Evolutionary conservation across 2,113 vertebrate genomes (phyloP).

Genomic region (Acrocephalus arundinaceus): DNA sequence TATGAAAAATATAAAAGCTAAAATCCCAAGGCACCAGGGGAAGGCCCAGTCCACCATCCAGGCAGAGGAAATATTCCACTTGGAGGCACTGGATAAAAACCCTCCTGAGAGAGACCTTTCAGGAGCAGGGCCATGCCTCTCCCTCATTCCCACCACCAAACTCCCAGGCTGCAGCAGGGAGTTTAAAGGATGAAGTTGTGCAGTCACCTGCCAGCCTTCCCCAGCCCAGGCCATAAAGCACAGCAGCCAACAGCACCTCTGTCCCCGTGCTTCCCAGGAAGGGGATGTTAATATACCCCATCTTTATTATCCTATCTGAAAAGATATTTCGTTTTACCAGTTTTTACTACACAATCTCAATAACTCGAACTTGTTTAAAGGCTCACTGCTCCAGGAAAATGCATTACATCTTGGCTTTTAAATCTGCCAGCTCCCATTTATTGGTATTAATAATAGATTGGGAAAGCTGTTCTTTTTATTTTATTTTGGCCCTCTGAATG

Average conservation of each 20-base stretch:
- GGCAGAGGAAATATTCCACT: background rate
- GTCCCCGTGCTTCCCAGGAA: background rate
- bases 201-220: background rate
- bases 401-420: slow-evolving; percentile 36
- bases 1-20: background rate
- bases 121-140: background rate
- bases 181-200: background rate
- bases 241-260: background rate
- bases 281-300: background rate
- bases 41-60: background rate
- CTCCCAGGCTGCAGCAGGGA: background rate
- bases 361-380: slow-evolving; percentile 69
- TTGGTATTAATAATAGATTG: slow-evolving; percentile 72
- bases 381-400: slow-evolving; percentile 42
- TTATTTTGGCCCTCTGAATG: slow-evolving; percentile 57
- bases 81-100: background rate
- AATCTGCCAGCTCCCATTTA: slow-evolving; percentile 55
- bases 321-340: slow-evolving; percentile 57
- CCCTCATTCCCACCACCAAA: background rate
- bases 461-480: slow-evolving; percentile 59
- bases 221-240: background rate
- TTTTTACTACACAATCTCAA: slow-evolving; percentile 62
- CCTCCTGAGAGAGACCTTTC: background rate
- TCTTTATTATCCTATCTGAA: slow-evolving; percentile 58
- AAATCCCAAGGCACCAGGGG: background rate